phyloP scores from a whole-genome alignment of 1,140 invertebrate genomes.

The Dermatophagoides farinae region DNA sequence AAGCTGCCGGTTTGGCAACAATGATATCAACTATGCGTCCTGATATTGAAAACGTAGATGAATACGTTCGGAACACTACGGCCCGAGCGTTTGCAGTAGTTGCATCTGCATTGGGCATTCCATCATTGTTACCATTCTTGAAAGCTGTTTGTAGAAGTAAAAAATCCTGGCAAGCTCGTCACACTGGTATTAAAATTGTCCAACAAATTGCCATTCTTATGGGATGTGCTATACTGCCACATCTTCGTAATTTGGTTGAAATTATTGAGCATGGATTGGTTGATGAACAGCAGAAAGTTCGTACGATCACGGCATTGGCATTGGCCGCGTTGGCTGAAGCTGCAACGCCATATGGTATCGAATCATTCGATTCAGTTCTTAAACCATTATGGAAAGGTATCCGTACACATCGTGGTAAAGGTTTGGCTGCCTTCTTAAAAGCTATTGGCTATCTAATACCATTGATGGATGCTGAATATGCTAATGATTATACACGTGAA shows the following conservation, averaged over 20 bases:
- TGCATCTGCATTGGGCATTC: conserved; percentile 92
- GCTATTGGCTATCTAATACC: conserved; percentile 98
- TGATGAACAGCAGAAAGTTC: conserved; percentile 52
- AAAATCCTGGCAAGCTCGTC: conserved; percentile 98
- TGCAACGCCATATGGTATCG: conserved; percentile 96
- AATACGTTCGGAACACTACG: conserved; percentile 97
- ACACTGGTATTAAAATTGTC: conserved; percentile 99
- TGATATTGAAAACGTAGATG: conserved; percentile 99
- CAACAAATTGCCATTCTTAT: conserved; percentile 99
- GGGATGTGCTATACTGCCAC: conserved; percentile 97
- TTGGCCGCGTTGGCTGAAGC: conserved; percentile 93
- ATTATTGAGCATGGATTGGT: conserved; percentile 87
- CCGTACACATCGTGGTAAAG: conserved; percentile 26
- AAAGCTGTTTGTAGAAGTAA: conserved; percentile 98
- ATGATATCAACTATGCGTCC: conserved; percentile 99
- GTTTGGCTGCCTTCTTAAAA: conserved; percentile 93
- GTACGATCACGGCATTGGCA: conserved; percentile 96
- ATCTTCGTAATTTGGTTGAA: conserved; percentile 91
- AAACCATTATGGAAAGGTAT: conserved; percentile 89
- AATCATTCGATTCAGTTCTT: conserved; percentile 95
- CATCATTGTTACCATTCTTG: conserved; percentile 86
- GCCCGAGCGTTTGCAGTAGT: conserved; percentile 97
- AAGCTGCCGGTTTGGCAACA: conserved; percentile 96
- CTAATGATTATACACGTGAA: conserved; percentile 97
- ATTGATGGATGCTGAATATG: conserved; percentile 98